A percentile compares a stretch with the other conserved stretches of the same genome.
phyloP scores from a whole-genome alignment of 64 coral and sea anemone genomes.

The Exaiptasia diaphana region DNA sequence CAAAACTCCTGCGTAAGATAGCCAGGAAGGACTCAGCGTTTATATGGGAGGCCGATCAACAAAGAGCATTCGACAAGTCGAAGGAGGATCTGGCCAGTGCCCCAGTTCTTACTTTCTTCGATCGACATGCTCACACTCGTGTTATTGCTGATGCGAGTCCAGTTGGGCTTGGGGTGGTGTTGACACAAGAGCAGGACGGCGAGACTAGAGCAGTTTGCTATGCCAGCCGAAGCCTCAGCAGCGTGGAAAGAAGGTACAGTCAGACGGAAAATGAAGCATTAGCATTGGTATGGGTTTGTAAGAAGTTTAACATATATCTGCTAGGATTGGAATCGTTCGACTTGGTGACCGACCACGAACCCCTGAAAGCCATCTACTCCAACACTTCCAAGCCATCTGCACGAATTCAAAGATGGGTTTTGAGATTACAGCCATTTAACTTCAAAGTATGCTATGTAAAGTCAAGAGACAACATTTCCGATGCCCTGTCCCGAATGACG shows the following conservation, averaged over 20 bases:
- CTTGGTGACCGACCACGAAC: slow-evolving; percentile 9
- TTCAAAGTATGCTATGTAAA: slow-evolving; percentile 5
- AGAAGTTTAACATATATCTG: not conserved
- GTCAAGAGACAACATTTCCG: slow-evolving; percentile 27
- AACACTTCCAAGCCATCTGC: not conserved
- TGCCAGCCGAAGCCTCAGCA: not conserved
- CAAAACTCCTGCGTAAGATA: not conserved
- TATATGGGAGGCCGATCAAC: not conserved
- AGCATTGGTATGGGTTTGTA: slow-evolving; percentile 5
- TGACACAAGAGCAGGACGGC: not conserved
- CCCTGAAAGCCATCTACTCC: not conserved
- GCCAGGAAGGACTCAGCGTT: not conserved
- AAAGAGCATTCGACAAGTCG: not conserved
- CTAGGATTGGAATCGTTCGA: not conserved
- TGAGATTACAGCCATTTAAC: slow-evolving; percentile 33
- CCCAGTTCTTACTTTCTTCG: slow-evolving; percentile 3
- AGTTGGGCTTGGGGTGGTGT: not conserved
- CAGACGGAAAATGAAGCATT: not conserved
- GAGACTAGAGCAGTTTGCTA: not conserved
- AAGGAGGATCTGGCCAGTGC: not conserved
- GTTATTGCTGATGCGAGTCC: not conserved
- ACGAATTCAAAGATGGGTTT: slow-evolving; percentile 22
- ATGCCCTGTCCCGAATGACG: slow-evolving; percentile 14
- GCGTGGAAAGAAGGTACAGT: not conserved
- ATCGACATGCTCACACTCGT: not conserved